Conservation (phyloP, 2,888 invertebrate genomes). For the Oscheius myriophilus region DNA sequence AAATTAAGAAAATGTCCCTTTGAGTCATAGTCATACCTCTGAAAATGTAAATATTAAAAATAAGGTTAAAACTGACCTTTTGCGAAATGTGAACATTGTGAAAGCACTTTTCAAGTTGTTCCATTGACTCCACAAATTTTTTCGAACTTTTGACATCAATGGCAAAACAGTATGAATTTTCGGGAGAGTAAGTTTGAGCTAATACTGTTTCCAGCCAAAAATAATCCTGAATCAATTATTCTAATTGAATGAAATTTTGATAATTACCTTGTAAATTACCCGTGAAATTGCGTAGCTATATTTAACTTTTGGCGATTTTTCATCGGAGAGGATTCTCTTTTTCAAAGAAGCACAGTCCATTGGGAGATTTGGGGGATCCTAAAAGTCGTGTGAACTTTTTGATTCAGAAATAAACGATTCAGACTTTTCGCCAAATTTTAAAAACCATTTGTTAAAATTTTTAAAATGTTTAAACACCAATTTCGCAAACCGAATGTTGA, state of each 20-base stretch:
- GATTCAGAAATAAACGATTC: too few relatives aligned
- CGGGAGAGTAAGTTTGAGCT: conserved; percentile 23
- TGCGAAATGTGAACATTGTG: conserved; percentile 17
- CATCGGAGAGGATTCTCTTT: not conserved
- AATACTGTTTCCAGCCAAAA: conserved; percentile 25
- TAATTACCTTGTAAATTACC: conserved; percentile 15
- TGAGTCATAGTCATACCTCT: conserved; percentile 28
- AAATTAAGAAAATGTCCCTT: conserved; percentile 30
- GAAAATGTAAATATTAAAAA: not conserved
- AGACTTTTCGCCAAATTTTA: too few relatives aligned
- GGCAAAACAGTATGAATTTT: conserved; percentile 28
- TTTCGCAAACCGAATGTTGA: too few relatives aligned
- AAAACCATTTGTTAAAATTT: too few relatives aligned
- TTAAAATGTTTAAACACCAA: too few relatives aligned
- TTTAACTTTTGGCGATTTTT: not conserved
- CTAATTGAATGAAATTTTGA: conserved; percentile 1
- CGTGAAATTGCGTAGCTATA: conserved; percentile 19
- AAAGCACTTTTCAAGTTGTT: conserved; percentile 17
- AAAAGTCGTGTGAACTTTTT: too few relatives aligned
- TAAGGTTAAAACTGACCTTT: not conserved
- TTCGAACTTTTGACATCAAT: conserved; percentile 20
- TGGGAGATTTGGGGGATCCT: not conserved
- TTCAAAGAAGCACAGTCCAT: conserved; percentile 18
- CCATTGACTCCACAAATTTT: not conserved
- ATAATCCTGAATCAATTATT: conserved; percentile 14